Evolutionary conservation across 2,888 invertebrate species (phyloP).

Genomic region (Halocaridina rubra): DNA sequence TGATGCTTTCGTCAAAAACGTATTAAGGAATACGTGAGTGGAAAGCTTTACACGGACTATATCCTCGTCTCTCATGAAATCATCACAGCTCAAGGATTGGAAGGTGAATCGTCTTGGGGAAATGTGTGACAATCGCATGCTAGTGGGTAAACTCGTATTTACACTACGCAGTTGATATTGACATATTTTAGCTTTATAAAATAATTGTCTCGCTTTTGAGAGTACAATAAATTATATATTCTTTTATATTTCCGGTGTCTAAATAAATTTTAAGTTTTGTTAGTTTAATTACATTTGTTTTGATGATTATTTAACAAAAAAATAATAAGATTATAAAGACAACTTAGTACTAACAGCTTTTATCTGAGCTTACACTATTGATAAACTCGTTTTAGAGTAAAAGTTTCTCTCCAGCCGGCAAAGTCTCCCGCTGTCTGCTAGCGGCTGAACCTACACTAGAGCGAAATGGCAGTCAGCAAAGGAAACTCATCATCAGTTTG

Average conservation of each 20-base stretch:
- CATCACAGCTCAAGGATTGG: background rate
- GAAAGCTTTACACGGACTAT: too few relatives aligned
- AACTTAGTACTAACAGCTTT: too few relatives aligned
- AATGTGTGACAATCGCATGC: background rate
- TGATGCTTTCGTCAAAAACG: too few relatives aligned
- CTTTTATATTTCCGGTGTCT: too few relatives aligned
- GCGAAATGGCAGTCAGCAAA: slow-evolving; percentile 15
- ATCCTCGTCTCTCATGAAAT: too few relatives aligned
- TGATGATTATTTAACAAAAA: too few relatives aligned
- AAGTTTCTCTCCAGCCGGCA: background rate
- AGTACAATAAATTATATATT: too few relatives aligned
- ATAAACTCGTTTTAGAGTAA: background rate
- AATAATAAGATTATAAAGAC: too few relatives aligned
- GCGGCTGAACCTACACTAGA: slow-evolving; percentile 11
- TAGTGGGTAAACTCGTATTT: slow-evolving; percentile 18
- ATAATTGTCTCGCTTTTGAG: background rate
- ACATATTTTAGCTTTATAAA: background rate
- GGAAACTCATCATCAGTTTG: slow-evolving; percentile 50
- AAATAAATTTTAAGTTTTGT: too few relatives aligned
- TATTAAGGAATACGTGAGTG: too few relatives aligned
- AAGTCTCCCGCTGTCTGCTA: background rate
- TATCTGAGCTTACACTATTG: slow-evolving; percentile 1
- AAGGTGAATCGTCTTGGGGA: background rate
- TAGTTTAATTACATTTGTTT: too few relatives aligned
- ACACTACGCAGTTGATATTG: background rate